A percentile compares a stretch with the other conserved stretches of the same genome.
phyloP scores from a whole-genome alignment of 2,113 vertebrate genomes.

The Natator depressus region DNA sequence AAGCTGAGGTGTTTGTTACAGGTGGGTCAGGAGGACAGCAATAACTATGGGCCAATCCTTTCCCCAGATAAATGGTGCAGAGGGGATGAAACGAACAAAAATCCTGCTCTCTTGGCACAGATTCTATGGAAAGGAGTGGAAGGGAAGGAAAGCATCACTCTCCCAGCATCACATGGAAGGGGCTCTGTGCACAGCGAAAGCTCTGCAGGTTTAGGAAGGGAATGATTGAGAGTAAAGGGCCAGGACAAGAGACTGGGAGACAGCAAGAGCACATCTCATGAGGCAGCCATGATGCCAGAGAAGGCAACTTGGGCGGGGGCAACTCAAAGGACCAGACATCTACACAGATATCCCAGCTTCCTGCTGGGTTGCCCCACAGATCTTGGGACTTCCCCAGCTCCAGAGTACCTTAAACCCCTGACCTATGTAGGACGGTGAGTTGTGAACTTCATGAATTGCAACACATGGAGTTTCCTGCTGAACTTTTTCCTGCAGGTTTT shows the following conservation, averaged over 20 bases:
- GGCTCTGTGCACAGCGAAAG: background rate
- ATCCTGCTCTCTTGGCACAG: background rate
- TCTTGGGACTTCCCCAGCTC: background rate
- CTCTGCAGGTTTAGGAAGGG: background rate
- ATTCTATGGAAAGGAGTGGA: background rate
- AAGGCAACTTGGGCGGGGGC: background rate
- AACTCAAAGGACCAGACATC: background rate
- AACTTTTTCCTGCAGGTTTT: background rate
- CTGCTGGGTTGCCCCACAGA: background rate
- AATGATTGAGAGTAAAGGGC: background rate
- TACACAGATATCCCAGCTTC: background rate
- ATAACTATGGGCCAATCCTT: background rate
- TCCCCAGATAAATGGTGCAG: background rate
- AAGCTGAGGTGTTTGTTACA: background rate
- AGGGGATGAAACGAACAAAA: background rate
- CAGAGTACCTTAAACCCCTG: background rate
- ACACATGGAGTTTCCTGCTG: background rate
- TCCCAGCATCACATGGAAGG: background rate
- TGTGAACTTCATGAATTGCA: background rate
- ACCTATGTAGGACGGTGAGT: background rate
- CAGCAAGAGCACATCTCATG: background rate
- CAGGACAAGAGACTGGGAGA: background rate
- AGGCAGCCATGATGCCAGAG: background rate
- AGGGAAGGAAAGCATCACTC: background rate
- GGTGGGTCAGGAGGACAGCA: background rate